Conservation (phyloP, 2,888 invertebrate genomes). For the Palloptera scutellata region DNA sequence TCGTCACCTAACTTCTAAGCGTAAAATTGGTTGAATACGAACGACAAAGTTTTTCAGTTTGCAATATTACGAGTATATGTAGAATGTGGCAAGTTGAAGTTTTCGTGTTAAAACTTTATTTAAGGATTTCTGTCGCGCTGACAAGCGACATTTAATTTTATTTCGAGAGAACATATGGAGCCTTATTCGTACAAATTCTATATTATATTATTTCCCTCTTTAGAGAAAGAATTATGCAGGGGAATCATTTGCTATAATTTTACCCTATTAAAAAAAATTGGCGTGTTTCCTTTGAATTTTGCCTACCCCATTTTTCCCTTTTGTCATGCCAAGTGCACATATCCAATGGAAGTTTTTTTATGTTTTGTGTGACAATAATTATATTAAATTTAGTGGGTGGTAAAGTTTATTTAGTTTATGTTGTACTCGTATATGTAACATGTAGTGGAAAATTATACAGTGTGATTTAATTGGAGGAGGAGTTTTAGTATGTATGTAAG, state of each 20-base stretch:
- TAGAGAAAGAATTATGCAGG: conserved; percentile 27
- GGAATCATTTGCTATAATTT: conserved; percentile 42
- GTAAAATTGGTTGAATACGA: too few relatives aligned
- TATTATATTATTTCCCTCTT: neutral
- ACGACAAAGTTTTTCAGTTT: too few relatives aligned
- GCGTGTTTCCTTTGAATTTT: conserved; percentile 9
- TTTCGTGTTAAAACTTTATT: conserved; percentile 18
- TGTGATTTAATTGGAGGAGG: neutral
- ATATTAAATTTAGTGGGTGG: conserved; percentile 21
- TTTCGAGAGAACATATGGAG: too few relatives aligned
- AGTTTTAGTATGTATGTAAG: neutral
- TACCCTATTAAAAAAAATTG: conserved; percentile 22
- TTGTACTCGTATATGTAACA: neutral
- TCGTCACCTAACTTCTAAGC: too few relatives aligned
- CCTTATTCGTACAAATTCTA: too few relatives aligned
- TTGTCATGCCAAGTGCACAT: neutral
- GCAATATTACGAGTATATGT: too few relatives aligned
- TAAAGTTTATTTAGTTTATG: neutral
- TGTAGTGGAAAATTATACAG: conserved; percentile 8
- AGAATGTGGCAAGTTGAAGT: conserved; percentile 4
- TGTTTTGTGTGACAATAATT: conserved; percentile 17
- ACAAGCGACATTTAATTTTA: neutral
- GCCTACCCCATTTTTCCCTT: neutral
- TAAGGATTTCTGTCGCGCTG: neutral
- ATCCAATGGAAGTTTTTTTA: neutral